A percentile compares a stretch with the other conserved stretches of the same genome.
Evolutionary conservation across 2,888 invertebrate species (phyloP).

Genomic region (Ophioninae sp.): DNA sequence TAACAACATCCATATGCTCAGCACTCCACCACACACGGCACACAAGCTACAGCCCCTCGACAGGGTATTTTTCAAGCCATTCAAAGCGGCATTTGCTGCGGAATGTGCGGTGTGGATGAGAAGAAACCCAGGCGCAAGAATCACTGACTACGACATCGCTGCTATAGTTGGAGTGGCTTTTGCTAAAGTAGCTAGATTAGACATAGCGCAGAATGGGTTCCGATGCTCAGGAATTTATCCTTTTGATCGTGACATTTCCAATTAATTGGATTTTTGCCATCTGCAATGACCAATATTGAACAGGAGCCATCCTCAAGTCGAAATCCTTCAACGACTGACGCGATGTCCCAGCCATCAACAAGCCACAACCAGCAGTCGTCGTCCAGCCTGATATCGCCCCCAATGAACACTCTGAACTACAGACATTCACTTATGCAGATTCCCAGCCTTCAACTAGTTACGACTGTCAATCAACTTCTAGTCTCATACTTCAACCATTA

Average conservation of each 20-base stretch:
- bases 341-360: not conserved
- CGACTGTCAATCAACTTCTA: no score
- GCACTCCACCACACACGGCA: slow-evolving; percentile 66
- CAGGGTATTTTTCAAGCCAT: slow-evolving; percentile 64
- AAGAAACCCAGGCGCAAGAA: slow-evolving; percentile 57
- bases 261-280: not conserved
- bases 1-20: slow-evolving; percentile 66
- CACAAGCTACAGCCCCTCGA: slow-evolving; percentile 67
- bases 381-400: no score
- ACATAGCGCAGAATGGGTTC: slow-evolving; percentile 11
- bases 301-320: not conserved
- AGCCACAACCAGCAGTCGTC: not conserved
- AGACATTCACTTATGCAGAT: no score
- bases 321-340: not conserved
- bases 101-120: slow-evolving; percentile 61
- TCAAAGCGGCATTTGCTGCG: slow-evolving; percentile 52
- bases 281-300: not conserved
- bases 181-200: slow-evolving; percentile 51
- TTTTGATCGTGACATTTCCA: not conserved
- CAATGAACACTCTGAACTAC: no score
- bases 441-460: no score
- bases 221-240: slow-evolving; percentile 5
- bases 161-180: slow-evolving; percentile 56
- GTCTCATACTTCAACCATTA: no score
- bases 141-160: slow-evolving; percentile 58